phyloP scores from a whole-genome alignment of 2,888 invertebrate genomes.

The Cremastobaeus sp. region DNA sequence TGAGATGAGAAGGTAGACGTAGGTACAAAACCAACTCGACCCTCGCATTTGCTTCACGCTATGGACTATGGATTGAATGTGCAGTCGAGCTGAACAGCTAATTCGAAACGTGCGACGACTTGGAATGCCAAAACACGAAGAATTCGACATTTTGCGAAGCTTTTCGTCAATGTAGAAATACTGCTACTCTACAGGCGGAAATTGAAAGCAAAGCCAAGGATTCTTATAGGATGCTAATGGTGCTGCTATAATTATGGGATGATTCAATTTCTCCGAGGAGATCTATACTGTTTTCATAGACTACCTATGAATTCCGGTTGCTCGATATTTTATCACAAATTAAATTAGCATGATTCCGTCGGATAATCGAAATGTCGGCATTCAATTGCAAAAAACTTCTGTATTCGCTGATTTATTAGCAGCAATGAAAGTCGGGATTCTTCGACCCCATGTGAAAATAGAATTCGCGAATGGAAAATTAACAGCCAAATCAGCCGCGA shows the following conservation, averaged over 20 bases:
- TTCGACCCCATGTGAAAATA: no score
- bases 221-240: constrained; percentile 41
- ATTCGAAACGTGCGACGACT: constrained; percentile 77
- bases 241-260: constrained; percentile 16
- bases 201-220: constrained; percentile 50
- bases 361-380: background rate
- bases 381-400: no score
- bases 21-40: constrained; percentile 52
- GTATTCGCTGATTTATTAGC: no score
- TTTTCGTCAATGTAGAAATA: constrained; percentile 43
- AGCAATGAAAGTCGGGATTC: no score
- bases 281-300: constrained; percentile 6
- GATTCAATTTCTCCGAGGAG: constrained; percentile 8
- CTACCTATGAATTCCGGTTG: background rate
- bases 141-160: constrained; percentile 60
- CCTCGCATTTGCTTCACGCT: constrained; percentile 64
- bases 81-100: constrained; percentile 75
- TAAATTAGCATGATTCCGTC: background rate
- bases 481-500: no score
- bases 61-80: constrained; percentile 72
- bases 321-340: background rate
- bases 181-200: constrained; percentile 45
- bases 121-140: constrained; percentile 68
- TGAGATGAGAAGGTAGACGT: constrained; percentile 40
- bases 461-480: no score